Evolutionary conservation across 1,140 invertebrate genomes (phyloP).

Genomic region (Cecropterus lyciades): DNA sequence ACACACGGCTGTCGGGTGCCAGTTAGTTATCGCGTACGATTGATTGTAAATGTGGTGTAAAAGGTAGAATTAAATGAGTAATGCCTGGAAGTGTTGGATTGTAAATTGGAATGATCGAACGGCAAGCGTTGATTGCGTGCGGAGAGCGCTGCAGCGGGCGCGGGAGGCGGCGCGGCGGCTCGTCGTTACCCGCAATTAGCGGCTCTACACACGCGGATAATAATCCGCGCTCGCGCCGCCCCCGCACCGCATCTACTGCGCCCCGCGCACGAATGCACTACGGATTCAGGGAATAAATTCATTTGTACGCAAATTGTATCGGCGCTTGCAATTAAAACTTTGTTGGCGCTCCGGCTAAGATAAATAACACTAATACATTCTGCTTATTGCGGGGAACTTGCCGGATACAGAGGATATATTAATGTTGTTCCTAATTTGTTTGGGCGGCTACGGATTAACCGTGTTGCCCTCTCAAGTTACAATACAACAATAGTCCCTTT

Average conservation of each 20-base stretch:
- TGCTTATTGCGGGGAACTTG: conserved; percentile 80
- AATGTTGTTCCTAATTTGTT: conserved; percentile 83
- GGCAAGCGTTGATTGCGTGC: conserved; percentile 51
- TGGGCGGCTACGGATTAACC: conserved; percentile 68
- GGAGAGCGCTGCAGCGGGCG: conserved; percentile 28
- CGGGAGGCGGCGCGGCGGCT: conserved; percentile 39
- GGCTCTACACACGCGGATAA: conserved; percentile 72
- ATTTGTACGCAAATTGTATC: conserved; percentile 84
- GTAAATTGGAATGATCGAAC: conserved; percentile 37
- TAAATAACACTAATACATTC: conserved; percentile 84
- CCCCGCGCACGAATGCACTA: conserved; percentile 71
- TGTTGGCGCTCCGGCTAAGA: conserved; percentile 80
- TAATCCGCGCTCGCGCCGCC: conserved; percentile 26
- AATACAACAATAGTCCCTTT: conserved; percentile 61
- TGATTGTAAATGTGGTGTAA: conserved; percentile 1
- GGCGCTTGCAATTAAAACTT: conserved; percentile 84
- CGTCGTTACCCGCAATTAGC: conserved; percentile 79
- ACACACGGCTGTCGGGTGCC: conserved; percentile 7
- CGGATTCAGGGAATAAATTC: conserved; percentile 82
- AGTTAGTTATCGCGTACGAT: conserved; percentile 3
- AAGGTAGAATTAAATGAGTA: conserved; percentile 6
- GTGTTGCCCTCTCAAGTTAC: conserved; percentile 62
- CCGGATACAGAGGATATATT: conserved; percentile 79
- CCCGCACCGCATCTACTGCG: conserved; percentile 38
- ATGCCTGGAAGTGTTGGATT: conserved; percentile 15